Evolutionary conservation across 2,113 vertebrate species (phyloP).

Genomic region (Anhinga anhinga): DNA sequence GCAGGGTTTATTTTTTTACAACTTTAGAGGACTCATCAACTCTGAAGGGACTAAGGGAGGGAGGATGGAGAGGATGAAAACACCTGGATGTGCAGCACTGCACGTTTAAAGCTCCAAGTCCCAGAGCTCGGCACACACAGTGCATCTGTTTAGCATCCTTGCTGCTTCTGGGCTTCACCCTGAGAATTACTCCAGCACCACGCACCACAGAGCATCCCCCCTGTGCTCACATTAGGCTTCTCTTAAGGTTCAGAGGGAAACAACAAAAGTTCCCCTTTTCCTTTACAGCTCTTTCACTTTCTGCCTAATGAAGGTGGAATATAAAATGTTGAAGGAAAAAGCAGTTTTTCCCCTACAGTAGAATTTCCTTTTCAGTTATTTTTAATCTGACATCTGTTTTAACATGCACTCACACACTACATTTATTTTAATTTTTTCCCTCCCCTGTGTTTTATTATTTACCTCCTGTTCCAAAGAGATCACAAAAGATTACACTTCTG

Average conservation of each 20-base stretch:
- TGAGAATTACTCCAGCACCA: not conserved
- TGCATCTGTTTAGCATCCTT: conserved; percentile 9
- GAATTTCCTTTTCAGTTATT: conserved; percentile 58
- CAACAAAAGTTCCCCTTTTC: conserved; percentile 14
- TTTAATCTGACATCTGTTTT: conserved; percentile 65
- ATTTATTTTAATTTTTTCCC: conserved; percentile 46
- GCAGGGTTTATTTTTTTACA: not conserved
- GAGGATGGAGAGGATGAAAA: not conserved
- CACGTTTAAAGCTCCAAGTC: not conserved
- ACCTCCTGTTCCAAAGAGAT: conserved; percentile 52
- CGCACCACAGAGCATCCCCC: not conserved
- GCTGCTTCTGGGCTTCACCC: not conserved
- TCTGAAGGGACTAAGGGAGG: not conserved
- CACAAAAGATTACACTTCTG: conserved; percentile 59
- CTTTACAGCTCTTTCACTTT: conserved; percentile 16
- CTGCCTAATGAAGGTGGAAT: conserved; percentile 27
- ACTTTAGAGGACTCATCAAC: not conserved
- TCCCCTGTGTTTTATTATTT: conserved; percentile 69
- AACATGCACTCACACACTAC: conserved; percentile 29
- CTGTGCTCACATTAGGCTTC: not conserved
- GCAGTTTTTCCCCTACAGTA: conserved; percentile 18
- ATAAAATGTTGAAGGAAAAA: conserved; percentile 41
- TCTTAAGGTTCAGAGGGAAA: not conserved
- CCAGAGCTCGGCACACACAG: not conserved
- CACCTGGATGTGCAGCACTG: not conserved